These are phyloP conservation scores for Pseudopleuronectes americanus DNA, from an alignment of 2,797 vertebrate genomes.

Conservation along the genomic window DNA sequence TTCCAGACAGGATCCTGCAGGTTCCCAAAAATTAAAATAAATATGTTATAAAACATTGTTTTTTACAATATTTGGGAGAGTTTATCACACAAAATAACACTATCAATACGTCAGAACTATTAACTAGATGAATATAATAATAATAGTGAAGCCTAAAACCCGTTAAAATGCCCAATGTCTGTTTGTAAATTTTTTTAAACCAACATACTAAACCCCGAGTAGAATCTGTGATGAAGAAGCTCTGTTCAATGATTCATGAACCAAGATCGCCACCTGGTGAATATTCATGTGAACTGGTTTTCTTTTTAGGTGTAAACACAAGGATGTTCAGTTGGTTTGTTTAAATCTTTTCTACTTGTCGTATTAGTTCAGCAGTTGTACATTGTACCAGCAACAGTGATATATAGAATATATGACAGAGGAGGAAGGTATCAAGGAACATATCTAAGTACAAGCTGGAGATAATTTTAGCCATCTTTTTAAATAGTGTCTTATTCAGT, in stretches of 20 bases:
- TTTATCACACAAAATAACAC: no score
- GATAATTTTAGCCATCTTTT: no score
- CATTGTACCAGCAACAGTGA: background rate
- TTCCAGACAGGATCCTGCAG: background rate
- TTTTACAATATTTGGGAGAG: no score
- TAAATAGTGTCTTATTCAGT: no score
- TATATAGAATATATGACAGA: background rate
- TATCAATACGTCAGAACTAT: background rate
- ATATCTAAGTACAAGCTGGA: background rate
- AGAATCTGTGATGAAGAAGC: background rate
- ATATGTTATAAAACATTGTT: background rate
- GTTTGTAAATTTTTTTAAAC: background rate
- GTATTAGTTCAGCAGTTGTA: background rate
- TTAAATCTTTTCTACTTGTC: background rate
- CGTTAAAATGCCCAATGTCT: background rate
- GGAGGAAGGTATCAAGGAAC: background rate
- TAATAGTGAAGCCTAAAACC: background rate
- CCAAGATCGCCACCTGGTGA: conserved; percentile 60
- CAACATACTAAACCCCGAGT: background rate
- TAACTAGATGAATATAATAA: background rate
- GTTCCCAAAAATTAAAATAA: no score
- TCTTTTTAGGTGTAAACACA: background rate
- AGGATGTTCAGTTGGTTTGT: background rate
- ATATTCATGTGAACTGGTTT: background rate
- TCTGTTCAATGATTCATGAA: conserved; percentile 7